Conservation (phyloP, 2,888 invertebrate genomes). For the Perizoma flavofasciatum region DNA sequence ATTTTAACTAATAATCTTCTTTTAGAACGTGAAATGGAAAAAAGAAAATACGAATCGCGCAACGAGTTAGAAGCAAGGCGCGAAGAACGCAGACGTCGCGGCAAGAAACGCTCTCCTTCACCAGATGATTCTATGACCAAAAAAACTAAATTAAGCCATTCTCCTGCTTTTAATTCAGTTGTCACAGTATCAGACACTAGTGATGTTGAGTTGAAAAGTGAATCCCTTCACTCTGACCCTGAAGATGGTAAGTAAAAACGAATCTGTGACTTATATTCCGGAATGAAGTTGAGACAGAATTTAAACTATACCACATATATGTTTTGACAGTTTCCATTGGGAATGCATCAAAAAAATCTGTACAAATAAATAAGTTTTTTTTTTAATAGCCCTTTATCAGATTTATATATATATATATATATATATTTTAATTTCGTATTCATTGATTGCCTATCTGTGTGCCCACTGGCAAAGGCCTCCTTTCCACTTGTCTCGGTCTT, state of each 20-base stretch:
- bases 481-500: too few species aligned
- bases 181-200: conserved; percentile 79
- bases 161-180: conserved; percentile 70
- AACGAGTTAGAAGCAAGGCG: conserved; percentile 90
- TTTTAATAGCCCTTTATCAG: too few species aligned
- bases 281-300: not conserved
- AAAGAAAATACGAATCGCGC: conserved; percentile 89
- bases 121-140: conserved; percentile 63
- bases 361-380: too few species aligned
- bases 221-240: conserved; percentile 67
- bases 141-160: conserved; percentile 65
- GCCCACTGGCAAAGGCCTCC: too few species aligned
- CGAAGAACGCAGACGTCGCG: conserved; percentile 82
- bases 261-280: not conserved
- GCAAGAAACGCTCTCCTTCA: conserved; percentile 71
- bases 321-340: too few species aligned
- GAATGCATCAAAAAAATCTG: too few species aligned
- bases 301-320: too few species aligned
- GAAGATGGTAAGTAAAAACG: conserved; percentile 65
- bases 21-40: conserved; percentile 89
- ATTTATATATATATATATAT: too few species aligned
- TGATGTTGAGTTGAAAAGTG: conserved; percentile 78
- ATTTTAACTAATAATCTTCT: conserved; percentile 4
- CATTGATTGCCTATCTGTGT: too few species aligned
- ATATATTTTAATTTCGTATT: too few species aligned